Percentiles rank a stretch among this genome's conserved stretches.
These are phyloP conservation scores for Psittacula echo DNA, from an alignment of 2,797 vertebrate genomes.

Conservation along the genomic window DNA sequence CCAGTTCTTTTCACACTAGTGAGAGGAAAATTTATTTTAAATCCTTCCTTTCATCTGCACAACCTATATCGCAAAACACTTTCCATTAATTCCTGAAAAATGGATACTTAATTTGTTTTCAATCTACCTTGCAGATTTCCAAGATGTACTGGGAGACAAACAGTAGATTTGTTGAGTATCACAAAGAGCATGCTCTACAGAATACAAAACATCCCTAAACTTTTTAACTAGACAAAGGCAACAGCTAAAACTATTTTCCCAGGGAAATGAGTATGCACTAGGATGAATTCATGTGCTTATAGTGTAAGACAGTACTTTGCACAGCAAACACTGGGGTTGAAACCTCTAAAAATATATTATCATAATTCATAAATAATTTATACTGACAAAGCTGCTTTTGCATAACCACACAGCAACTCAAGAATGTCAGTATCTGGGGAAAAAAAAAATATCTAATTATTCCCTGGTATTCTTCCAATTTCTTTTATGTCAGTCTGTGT, in stretches of 20 bases:
- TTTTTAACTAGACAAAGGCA: background rate
- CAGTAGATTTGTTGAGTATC: background rate
- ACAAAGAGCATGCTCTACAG: background rate
- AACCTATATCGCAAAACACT: background rate
- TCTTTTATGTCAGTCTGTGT: background rate
- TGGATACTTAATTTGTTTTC: background rate
- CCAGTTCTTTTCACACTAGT: background rate
- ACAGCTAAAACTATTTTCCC: background rate
- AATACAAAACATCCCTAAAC: background rate
- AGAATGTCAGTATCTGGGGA: accelerated
- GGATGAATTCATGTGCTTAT: background rate
- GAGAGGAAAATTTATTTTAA: background rate
- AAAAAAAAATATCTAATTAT: background rate
- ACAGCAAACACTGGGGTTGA: background rate
- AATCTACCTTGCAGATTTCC: background rate
- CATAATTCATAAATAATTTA: background rate
- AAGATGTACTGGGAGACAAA: background rate
- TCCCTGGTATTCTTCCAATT: background rate
- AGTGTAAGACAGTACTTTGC: background rate
- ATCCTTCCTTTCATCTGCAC: background rate
- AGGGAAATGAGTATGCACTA: background rate
- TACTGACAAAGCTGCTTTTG: background rate
- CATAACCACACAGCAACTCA: background rate
- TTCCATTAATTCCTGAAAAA: background rate
- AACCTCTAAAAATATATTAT: background rate